Evolutionary conservation across 1,140 invertebrate species (phyloP), one percentile per base, ranked within the genome.

Genomic region (Carcinoscorpius rotundicauda): DNA sequence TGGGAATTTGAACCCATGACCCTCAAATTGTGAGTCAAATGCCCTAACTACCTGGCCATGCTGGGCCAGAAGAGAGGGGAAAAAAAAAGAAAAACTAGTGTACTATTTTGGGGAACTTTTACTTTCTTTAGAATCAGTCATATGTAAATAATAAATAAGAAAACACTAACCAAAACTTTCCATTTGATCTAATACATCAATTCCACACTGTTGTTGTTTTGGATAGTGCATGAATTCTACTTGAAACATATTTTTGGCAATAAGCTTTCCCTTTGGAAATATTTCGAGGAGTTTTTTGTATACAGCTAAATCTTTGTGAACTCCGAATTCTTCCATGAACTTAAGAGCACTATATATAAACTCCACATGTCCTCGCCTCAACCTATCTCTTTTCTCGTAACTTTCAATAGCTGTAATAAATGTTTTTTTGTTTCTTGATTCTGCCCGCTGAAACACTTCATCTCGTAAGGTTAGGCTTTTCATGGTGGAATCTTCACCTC

Each of bases 261-360:
- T 82, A 75, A 93, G 88, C 75, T 85, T 87, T 58, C 87, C 93
- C 78, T 97, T 93, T 0, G 97, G 96, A 75, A 99, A 85, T 10
- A 98, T 83, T 75, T 96, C 84, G 29, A 98, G 78, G 49, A 99
- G 68, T 53, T 83, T 81, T 78, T 97, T 98, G 75, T 99, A 99
- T 0, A 85, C 83, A 72, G 93, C 88, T 9, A 98, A 72, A 79
- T 99, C 95, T 75, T 87, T 86, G 58, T 95, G 82, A 0, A 94
- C 88, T 0, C 87, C 87, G 80, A 92, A 98, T 59, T 89, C 85
- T 70, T 95, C 83, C 88, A 99, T 89, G 70, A 88, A 82, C 58
- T 85, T 84, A 50, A 98, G 73, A 1, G 94, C 93, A 3, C 87
- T 82, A 74, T 91, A 86, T 69, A 98, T 93, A 78, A 99, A 99